phyloP scores from a whole-genome alignment of 1,140 invertebrate species.

The Protaetia brevitarsis region DNA sequence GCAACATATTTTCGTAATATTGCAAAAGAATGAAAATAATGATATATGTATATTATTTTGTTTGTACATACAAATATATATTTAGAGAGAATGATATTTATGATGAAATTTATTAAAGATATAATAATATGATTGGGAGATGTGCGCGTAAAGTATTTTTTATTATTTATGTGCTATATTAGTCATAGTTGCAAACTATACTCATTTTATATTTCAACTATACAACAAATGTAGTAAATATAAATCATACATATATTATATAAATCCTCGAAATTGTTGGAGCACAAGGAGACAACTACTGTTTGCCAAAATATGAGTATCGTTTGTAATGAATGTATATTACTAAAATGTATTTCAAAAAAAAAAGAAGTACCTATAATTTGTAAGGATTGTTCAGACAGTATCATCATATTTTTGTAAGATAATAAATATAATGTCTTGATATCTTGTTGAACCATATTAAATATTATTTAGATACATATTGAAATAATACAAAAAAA shows the following conservation, averaged over 20 bases:
- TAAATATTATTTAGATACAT: constrained; percentile 16
- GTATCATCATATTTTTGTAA: constrained; percentile 5
- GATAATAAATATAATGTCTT: constrained; percentile 5
- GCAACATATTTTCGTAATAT: no score
- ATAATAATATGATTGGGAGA: not conserved
- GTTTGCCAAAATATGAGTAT: constrained; percentile 11
- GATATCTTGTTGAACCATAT: not conserved
- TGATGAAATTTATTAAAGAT: constrained; percentile 8
- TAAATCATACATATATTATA: not conserved
- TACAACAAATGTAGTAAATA: not conserved
- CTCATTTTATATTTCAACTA: not conserved
- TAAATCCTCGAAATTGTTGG: not conserved
- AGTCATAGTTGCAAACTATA: constrained; percentile 9
- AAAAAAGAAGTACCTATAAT: constrained; percentile 10
- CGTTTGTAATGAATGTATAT: constrained; percentile 12
- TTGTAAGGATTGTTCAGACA: not conserved
- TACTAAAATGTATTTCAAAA: not conserved
- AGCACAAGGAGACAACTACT: not conserved
- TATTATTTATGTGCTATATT: constrained; percentile 12
- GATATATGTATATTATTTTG: constrained; percentile 6
- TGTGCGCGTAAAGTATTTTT: constrained; percentile 10
- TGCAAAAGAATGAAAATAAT: not conserved
- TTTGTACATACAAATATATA: constrained; percentile 2
- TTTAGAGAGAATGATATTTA: constrained; percentile 12
- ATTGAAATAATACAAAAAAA: not conserved